phyloP scores from a whole-genome alignment of 2,797 vertebrate genomes.

The Sebastes umbrosus region DNA sequence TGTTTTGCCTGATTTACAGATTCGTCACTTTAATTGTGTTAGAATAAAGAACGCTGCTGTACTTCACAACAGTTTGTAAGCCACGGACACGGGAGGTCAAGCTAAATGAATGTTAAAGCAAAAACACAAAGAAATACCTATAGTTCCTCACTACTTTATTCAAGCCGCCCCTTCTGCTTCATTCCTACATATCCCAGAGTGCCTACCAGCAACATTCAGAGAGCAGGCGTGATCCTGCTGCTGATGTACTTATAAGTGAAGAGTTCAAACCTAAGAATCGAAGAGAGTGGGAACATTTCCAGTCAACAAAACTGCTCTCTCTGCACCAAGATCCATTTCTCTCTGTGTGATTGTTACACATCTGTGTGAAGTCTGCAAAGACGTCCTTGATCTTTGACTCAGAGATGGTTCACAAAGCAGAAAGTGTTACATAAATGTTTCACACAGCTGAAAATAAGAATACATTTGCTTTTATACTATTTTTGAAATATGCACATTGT shows the following conservation, averaged over 20 bases:
- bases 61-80: neutral
- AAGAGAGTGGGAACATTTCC: neutral
- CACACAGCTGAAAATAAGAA: too few relatives aligned
- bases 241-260: neutral
- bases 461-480: too few relatives aligned
- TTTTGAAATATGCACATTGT: neutral
- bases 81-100: neutral
- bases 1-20: neutral
- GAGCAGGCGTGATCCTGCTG: neutral
- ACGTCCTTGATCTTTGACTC: neutral
- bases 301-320: neutral
- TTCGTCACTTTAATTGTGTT: neutral
- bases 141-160: neutral
- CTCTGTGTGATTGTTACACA: neutral
- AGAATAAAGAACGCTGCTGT: neutral
- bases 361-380: neutral
- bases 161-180: neutral
- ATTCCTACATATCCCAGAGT: neutral
- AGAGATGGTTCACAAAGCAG: too few relatives aligned
- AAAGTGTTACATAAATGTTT: too few relatives aligned
- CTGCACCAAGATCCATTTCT: neutral
- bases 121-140: rapidly evolving
- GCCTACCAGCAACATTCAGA: neutral
- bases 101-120: neutral
- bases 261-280: neutral